Percentiles rank a stretch among this genome's conserved stretches.
phyloP scores from a whole-genome alignment of 2,797 vertebrate genomes.

The Cyclura pinguis region DNA sequence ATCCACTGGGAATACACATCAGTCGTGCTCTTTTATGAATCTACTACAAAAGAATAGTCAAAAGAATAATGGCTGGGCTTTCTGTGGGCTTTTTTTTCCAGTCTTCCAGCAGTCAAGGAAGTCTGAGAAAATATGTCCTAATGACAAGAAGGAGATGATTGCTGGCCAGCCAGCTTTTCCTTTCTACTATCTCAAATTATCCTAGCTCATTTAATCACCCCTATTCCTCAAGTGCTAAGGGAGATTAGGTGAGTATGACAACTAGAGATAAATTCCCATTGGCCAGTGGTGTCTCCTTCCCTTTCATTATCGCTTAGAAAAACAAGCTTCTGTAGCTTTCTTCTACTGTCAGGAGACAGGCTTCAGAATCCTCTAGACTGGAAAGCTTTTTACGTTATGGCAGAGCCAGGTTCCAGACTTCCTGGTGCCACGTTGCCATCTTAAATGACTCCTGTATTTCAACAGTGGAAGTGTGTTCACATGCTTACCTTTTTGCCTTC shows the following conservation, averaged over 20 bases:
- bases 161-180: background rate
- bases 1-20: background rate
- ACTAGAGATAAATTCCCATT: background rate
- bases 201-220: constrained; percentile 5
- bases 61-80: background rate
- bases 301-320: background rate
- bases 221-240: constrained; percentile 8
- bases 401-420: background rate
- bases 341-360: background rate
- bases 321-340: background rate
- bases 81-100: background rate
- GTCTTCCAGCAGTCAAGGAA: background rate
- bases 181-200: background rate
- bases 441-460: background rate
- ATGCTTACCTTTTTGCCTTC: background rate
- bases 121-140: background rate
- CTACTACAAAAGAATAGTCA: background rate
- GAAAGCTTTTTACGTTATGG: background rate
- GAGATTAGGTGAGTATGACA: background rate
- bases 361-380: background rate
- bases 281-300: background rate
- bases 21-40: background rate
- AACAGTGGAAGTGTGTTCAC: background rate
- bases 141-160: background rate
- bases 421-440: background rate